Base-by-base conservation (phyloP, 2,888 invertebrate genomes). In the Erpobdella octoculata region DNA sequence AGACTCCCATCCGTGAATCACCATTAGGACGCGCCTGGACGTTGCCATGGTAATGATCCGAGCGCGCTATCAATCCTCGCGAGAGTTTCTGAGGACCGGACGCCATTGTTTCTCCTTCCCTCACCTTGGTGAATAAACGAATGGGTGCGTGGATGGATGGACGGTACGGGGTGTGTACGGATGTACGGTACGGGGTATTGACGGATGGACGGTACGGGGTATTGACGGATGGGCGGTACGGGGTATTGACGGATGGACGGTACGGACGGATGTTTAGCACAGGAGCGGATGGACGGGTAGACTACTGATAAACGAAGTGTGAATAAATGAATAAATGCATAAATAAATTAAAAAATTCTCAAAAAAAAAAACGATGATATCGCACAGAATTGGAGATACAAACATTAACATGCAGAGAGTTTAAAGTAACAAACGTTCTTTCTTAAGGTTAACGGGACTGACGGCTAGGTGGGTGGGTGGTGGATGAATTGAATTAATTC, bases 21-120 rank as follows among this genome's bases (percentile, higher is more conserved):
- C 53, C 53, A 53, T 53, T 53, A 53, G 6, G 53, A 53, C 53
- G 53, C 21, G 53, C 53, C 53, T 53, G 15, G 53, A 53, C 53
- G 53, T 53, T 53, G 53, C 53, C 53, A 25, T 53, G 53, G 53
- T 53, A 53, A 53, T 28, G 53, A 53, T 53, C 21, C 21, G 28
- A n/a, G 53, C 53, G 53, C 53, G 53, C 53, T 28, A 53, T 53
- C 53, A 53, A 53, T 53, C 28, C 53, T 53, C 53, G 5, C 5
- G 53, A 15, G 53, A 53, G 53, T 25, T 25, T 53, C 21, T 53
- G 53, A n/a, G n/a, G n/a, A n/a, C n/a, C n/a, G n/a, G n/a, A 28
- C 4, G 53, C 28, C 53, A 53, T 53, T 53, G 53, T 53, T 53
- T 53, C 53, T 53, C 53, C 53, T 53, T 53, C n/a, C 53, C 53